A percentile compares a stretch with the other conserved stretches of the same genome.
Evolutionary conservation across 2,888 invertebrate genomes (phyloP).

Genomic region (Phyto melanocephala): DNA sequence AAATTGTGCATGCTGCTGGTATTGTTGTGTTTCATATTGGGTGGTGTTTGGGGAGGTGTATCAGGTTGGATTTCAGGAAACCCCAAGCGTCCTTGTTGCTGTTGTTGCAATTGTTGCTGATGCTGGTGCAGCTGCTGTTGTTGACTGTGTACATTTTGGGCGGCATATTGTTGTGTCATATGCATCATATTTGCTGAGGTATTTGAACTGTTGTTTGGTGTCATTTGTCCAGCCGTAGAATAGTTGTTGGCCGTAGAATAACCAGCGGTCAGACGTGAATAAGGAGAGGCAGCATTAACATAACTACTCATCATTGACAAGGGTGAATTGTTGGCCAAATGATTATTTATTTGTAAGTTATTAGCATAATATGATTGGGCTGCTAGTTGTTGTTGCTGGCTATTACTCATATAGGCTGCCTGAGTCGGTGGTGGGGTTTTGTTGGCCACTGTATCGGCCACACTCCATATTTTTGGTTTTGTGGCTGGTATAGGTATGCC

Average conservation of each 20-base stretch:
- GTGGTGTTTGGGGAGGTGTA: conserved; percentile 95
- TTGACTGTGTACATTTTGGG: conserved; percentile 67
- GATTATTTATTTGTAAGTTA: conserved; percentile 68
- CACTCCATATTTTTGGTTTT: conserved; percentile 96
- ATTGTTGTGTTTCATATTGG: conserved; percentile 93
- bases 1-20: conserved; percentile 33
- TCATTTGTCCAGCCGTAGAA: conserved; percentile 68
- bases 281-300: conserved; percentile 80
- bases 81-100: conserved; percentile 81
- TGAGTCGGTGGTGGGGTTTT: conserved; percentile 88
- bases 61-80: conserved; percentile 92
- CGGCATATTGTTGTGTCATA: conserved; percentile 66
- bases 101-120: conserved; percentile 63
- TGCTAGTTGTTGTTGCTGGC: conserved; percentile 66
- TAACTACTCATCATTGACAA: conserved; percentile 79
- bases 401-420: conserved; percentile 70
- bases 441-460: conserved; percentile 95
- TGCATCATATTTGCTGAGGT: conserved; percentile 74
- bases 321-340: conserved; percentile 76
- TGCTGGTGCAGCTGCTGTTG: conserved; percentile 66
- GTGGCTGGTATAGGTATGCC: conserved; percentile 93
- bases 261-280: conserved; percentile 79
- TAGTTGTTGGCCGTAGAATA: conserved; percentile 78
- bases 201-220: conserved; percentile 69
- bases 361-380: conserved; percentile 61